These are phyloP conservation scores for Sipha flava DNA, from an alignment of 1,140 invertebrate genomes.

Conservation along the genomic window DNA sequence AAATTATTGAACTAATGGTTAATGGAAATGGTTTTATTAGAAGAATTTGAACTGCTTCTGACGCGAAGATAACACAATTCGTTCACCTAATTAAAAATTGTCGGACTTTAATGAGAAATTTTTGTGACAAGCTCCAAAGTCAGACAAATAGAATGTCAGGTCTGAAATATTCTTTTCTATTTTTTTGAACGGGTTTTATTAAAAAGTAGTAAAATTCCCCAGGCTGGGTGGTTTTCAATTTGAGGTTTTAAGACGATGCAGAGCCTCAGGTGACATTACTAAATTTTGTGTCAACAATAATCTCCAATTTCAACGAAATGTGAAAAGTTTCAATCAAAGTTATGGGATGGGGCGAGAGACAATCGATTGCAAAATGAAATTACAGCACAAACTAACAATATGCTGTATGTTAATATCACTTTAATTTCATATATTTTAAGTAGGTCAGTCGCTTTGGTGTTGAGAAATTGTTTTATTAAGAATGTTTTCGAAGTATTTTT, in stretches of 20 bases:
- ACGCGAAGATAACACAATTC: not conserved
- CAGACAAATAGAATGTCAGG: not conserved
- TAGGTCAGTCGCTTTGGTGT: no score
- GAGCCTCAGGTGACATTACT: not conserved
- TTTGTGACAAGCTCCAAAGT: not conserved
- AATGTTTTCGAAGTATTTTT: not conserved
- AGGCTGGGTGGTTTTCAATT: not conserved
- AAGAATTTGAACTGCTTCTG: not conserved
- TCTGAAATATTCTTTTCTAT: not conserved
- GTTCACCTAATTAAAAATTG: not conserved
- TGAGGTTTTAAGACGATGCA: not conserved
- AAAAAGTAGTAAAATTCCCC: not conserved
- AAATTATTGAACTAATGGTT: not conserved
- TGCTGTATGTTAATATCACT: not conserved
- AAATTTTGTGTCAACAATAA: not conserved
- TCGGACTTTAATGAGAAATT: not conserved
- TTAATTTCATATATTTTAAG: not conserved
- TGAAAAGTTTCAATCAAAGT: constrained; percentile 4
- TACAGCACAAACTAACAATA: not conserved
- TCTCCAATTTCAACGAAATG: not conserved
- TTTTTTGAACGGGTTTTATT: not conserved
- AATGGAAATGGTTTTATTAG: not conserved
- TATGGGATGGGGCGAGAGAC: not conserved
- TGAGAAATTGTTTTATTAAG: not conserved
- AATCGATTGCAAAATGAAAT: not conserved